Evolutionary conservation across 2,113 vertebrate species (phyloP), one percentile per base, ranked within the genome.

Genomic region (Gnathochromis pfefferi): DNA sequence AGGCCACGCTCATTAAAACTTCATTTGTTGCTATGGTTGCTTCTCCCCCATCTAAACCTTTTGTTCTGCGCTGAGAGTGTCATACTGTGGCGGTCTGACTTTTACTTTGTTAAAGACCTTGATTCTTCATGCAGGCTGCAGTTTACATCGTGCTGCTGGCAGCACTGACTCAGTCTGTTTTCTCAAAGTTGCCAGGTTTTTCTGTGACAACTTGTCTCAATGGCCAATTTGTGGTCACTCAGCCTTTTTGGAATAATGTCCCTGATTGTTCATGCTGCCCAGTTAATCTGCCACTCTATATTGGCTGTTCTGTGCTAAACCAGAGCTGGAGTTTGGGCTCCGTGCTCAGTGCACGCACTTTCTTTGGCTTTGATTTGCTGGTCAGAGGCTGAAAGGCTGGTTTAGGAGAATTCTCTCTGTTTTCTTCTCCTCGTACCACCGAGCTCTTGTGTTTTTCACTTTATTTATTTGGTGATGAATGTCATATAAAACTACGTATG

Each of bases 161-260:
- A 86, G 86, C 58, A 47, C 5, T 7, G 68, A 35, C 80, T 88
- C 84, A 80, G 84, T 88, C 86, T 90, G 92, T 28, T 83, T 88
- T 49, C 51, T 55, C 5, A 1, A 8, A 12, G 49, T 60, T 88
- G 86, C 90, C 88, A 91, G 73, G 33, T 83, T 86, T 85, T 87
- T 84, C 38, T 45, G 10, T 55, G 83, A 70, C 83, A 83, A 16
- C 81, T 73, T 7, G n/a, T 19, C 57, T 80, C 63, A 60, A 8
- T 7, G 57, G 81, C 83, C 91, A 88, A 75, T 82, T 88, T 51
- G 33, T 81, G 89, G 75, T 86, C 90, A 81, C 80, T 90, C 79
- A 38, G 40, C 85, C 51, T 35, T 82, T 85, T 78, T 60, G 54
- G 47, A 82, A 60, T 60, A 35, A 85, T 55, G 57, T 63, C 21